Evolutionary conservation across 2,888 invertebrate genomes (phyloP).

Genomic region (Campoletis raptor): DNA sequence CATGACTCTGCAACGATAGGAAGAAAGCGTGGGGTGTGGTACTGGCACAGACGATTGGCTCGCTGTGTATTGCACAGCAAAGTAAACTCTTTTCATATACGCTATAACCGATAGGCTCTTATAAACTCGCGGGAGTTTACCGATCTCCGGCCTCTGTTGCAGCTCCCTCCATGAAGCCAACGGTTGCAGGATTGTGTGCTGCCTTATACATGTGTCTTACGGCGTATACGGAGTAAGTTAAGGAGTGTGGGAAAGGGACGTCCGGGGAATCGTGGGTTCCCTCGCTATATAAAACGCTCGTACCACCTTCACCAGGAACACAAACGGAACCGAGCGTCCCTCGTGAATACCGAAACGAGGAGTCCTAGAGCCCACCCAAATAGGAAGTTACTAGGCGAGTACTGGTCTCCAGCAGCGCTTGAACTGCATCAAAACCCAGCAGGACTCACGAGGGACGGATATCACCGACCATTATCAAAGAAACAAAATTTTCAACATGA

Average conservation of each 20-base stretch:
- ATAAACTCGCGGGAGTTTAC: slow-evolving; percentile 65
- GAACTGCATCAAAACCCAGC: slow-evolving; percentile 30
- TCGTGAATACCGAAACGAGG: slow-evolving; percentile 63
- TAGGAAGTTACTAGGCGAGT: slow-evolving; percentile 73
- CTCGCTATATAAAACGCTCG: slow-evolving; percentile 82
- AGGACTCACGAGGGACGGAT: slow-evolving; percentile 53
- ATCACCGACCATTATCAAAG: slow-evolving; percentile 10
- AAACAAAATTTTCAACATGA: slow-evolving; percentile 75
- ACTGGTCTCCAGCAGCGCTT: slow-evolving; percentile 79
- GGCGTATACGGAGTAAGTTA: slow-evolving; percentile 60
- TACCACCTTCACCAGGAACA: slow-evolving; percentile 82
- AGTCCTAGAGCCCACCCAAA: slow-evolving; percentile 59
- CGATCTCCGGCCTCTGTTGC: slow-evolving; percentile 66
- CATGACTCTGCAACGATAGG: slow-evolving; percentile 64
- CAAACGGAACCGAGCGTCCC: slow-evolving; percentile 77
- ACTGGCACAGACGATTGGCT: slow-evolving; percentile 49
- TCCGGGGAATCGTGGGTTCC: slow-evolving; percentile 71
- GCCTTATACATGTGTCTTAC: slow-evolving; percentile 48
- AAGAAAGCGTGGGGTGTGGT: slow-evolving; percentile 66
- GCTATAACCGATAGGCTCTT: slow-evolving; percentile 37
- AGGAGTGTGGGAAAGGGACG: slow-evolving; percentile 75
- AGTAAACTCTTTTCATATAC: slow-evolving; percentile 52
- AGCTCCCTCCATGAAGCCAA: slow-evolving; percentile 58
- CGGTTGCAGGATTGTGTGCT: slow-evolving; percentile 53
- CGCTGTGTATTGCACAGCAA: slow-evolving; percentile 34